phyloP scores from a whole-genome alignment of 2,888 invertebrate genomes.

The Caenorhabditis imperialis region DNA sequence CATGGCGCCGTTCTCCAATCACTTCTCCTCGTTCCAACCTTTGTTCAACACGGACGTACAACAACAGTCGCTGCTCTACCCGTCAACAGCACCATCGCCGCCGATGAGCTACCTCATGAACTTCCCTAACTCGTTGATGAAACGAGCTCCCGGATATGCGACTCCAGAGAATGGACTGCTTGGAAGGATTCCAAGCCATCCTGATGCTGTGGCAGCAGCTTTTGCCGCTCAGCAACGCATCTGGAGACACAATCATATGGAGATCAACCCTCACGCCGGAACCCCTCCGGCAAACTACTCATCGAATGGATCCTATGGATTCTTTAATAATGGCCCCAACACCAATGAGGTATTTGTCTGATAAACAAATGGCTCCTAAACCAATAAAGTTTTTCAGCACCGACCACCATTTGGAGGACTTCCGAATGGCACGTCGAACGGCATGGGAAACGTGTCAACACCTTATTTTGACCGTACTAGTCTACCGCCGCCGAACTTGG shows the following conservation, averaged over 20 bases:
- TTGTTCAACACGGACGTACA: slow-evolving; percentile 28
- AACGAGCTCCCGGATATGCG: slow-evolving; percentile 10
- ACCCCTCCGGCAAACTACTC: slow-evolving; percentile 37
- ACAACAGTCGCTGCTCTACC: slow-evolving; percentile 1
- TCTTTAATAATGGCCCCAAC: slow-evolving; percentile 29
- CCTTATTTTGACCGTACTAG: slow-evolving; percentile 36
- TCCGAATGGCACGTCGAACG: slow-evolving; percentile 22
- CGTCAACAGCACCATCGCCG: slow-evolving; percentile 37
- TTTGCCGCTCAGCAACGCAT: slow-evolving; percentile 34
- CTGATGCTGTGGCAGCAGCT: slow-evolving; percentile 12
- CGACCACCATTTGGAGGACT: slow-evolving; percentile 31
- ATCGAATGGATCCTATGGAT: slow-evolving; percentile 55
- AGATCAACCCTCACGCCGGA: slow-evolving; percentile 38
- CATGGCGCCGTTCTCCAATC: slow-evolving; percentile 46
- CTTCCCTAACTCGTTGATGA: slow-evolving; percentile 27
- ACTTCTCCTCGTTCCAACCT: slow-evolving; percentile 43
- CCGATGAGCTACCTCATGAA: slow-evolving; percentile 45
- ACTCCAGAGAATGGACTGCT: slow-evolving; percentile 24
- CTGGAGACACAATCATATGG: slow-evolving; percentile 47
- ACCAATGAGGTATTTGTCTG: slow-evolving; percentile 35
- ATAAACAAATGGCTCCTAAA: too few species aligned
- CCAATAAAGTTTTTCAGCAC: slow-evolving; percentile 21
- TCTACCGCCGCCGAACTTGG: slow-evolving; percentile 52
- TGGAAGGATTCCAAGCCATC: slow-evolving; percentile 9
- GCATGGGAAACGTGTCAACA: slow-evolving; percentile 14